Evolutionary conservation across 2,113 vertebrate genomes (phyloP), one percentile per base, ranked within the genome.

Genomic region (Stomatorhinus ivindoensis): DNA sequence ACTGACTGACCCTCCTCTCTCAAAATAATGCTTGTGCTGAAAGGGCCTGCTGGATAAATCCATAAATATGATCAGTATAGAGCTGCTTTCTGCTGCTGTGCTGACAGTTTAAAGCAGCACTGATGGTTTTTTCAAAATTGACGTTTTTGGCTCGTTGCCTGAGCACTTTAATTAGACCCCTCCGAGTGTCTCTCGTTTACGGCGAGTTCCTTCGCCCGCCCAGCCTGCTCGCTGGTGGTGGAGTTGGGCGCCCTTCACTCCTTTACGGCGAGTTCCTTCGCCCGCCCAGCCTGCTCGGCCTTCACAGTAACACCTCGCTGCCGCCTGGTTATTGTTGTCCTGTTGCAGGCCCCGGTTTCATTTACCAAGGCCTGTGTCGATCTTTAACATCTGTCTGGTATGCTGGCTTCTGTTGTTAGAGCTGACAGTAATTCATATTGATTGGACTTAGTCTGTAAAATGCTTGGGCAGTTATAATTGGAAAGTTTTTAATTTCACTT

Each of bases 401-500:
- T 17, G 73, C 35, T 35, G 35, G 0, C 4, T 39, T 35, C 69
- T 39, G 35, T 24, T 86, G 47, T 50, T 51, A n/a, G 46, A 48
- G 48, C 53, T 89, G 82, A 65, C 82, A 65, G 89, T 89, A 85
- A 86, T 89, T 53, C 53, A 73, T 69, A 89, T 89, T 21, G 89
- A 89, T 89, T 86, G 42, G 55, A 48, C 48, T 86, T 53, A 19
- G 46, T 39, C 88, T 53, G 89, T 86, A 86, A 47, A 86, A 86
- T 61, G 80, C 89, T 89, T 86, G 82, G 51, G 19, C 15, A 17
- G 46, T 27, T 89, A 55, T 85, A 86, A 86, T 86, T 86, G 86
- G 89, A 89, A 84, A 69, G 89, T 89, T 89, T 86, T 89, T 86
- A 69, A 89, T 86, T 89, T 89, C 80, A 61, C 17, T 85, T 85